These are phyloP conservation scores for Aphis gossypii DNA, from an alignment of 1,140 invertebrate genomes.

Conservation along the genomic window DNA sequence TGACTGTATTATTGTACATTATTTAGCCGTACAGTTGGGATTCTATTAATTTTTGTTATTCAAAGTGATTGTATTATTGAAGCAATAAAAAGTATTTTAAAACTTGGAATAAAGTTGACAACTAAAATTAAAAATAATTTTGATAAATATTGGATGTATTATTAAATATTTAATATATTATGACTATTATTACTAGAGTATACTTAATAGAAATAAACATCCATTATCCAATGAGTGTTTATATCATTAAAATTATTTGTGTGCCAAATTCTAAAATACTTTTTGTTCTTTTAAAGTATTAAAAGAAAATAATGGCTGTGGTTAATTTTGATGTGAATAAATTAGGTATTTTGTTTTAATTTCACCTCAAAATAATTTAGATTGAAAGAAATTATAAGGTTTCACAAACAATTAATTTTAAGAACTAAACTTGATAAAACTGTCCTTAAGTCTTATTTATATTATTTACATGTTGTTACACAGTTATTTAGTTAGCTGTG, in stretches of 20 bases:
- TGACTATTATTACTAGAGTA: neutral
- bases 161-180: neutral
- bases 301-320: conserved; percentile 35
- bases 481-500: neutral
- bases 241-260: neutral
- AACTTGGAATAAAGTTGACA: neutral
- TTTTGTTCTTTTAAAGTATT: conserved; percentile 27
- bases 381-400: neutral
- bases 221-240: neutral
- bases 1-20: neutral
- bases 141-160: neutral
- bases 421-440: neutral
- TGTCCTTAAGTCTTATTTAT: neutral
- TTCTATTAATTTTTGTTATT: neutral
- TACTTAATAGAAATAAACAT: neutral
- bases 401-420: conserved; percentile 1
- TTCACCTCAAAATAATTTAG: neutral
- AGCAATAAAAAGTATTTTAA: conserved; percentile 33
- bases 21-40: neutral
- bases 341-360: neutral
- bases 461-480: neutral
- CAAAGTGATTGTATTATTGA: neutral
- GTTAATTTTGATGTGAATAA: conserved; percentile 34
- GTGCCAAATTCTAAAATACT: conserved; percentile 44
- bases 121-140: neutral